Evolutionary conservation across 1,140 invertebrate species (phyloP).

Genomic region (Colletes gigas): DNA sequence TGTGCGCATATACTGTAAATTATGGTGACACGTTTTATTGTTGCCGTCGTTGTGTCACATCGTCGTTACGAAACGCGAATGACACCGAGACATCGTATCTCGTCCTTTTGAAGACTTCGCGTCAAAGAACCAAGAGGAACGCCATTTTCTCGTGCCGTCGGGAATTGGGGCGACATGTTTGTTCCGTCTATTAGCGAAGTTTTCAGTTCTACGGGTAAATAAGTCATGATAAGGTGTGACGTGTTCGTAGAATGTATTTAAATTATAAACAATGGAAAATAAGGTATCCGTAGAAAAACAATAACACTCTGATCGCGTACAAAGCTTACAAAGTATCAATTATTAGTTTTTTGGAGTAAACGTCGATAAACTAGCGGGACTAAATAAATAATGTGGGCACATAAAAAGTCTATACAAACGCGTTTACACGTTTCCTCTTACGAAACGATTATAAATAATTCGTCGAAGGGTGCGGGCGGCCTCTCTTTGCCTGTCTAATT

Average conservation of each 20-base stretch:
- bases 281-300: conserved; percentile 15
- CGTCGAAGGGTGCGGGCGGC: conserved; percentile 63
- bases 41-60: conserved; percentile 27
- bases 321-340: conserved; percentile 3
- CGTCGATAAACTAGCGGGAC: neutral
- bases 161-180: neutral
- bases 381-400: conserved; percentile 56
- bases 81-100: neutral
- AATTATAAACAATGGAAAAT: conserved; percentile 21
- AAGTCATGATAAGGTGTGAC: neutral
- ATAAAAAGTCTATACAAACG: conserved; percentile 24
- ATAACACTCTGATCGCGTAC: conserved; percentile 7
- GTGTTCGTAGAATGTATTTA: conserved; percentile 12
- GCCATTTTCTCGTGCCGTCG: neutral
- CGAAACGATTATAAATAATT: conserved; percentile 55
- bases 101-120: neutral
- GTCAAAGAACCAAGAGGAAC: neutral
- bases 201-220: neutral
- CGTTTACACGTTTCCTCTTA: conserved; percentile 35
- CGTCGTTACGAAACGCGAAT: neutral
- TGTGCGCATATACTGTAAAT: neutral
- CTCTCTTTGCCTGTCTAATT: conserved; percentile 26
- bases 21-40: conserved; percentile 21
- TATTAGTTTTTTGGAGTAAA: neutral
- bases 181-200: neutral